These are phyloP conservation scores for Hypsopygia costalis DNA, from an alignment of 2,888 invertebrate genomes.

Conservation along the genomic window DNA sequence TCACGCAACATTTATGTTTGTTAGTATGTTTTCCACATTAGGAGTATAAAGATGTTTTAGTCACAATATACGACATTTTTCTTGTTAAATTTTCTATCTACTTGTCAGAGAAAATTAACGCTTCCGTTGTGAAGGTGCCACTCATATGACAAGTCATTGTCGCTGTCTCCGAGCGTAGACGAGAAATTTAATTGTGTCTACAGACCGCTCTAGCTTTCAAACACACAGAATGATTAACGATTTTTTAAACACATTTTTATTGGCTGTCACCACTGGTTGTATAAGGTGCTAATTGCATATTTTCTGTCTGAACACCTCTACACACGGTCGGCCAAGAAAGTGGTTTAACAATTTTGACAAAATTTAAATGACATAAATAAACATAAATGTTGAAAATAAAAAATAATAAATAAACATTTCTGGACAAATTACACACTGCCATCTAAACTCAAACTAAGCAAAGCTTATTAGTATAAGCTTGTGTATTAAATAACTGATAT, in stretches of 20 bases:
- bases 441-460: no score
- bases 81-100: conserved; percentile 3
- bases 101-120: conserved; percentile 3
- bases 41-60: no score
- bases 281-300: conserved; percentile 6
- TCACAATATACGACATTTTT: not conserved
- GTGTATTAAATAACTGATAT: no score
- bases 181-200: conserved; percentile 1
- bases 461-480: no score
- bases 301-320: conserved; percentile 8
- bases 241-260: conserved; percentile 14
- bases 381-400: no score
- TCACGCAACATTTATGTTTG: no score
- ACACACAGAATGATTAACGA: conserved; percentile 13
- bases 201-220: conserved; percentile 1
- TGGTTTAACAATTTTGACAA: no score
- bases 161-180: conserved; percentile 6
- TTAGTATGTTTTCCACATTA: no score
- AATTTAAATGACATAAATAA: no score
- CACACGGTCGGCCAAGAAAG: no score
- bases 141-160: conserved; percentile 9
- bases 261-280: conserved; percentile 12
- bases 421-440: no score
- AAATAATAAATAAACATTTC: no score
- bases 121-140: conserved; percentile 14